Base-by-base conservation (phyloP, 35 echinoderm and acorn worm genomes). In the Eucidaris tribuloides region DNA sequence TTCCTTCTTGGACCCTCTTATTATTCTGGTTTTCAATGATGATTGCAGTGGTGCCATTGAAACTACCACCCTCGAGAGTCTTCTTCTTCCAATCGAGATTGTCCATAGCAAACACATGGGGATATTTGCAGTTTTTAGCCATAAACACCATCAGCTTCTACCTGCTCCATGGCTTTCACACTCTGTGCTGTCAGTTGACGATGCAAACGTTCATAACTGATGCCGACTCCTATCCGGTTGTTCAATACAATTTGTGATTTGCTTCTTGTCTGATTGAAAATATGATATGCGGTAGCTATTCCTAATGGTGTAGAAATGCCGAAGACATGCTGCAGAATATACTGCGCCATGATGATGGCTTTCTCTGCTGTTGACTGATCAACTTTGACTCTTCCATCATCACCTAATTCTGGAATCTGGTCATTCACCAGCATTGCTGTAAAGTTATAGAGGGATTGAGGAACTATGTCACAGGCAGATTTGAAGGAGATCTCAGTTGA, bases 131-230 rank as follows among this genome's bases (percentile, higher is more conserved):
- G 48, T 52, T n/a, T 52, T 52, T 52, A n/a, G 9, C n/a, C 48
- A 52, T 52, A 52, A 9, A 52, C 48, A 52, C 48, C 48, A 52
- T 52, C 48, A 52, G 48, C n/a, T 52, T 52, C 48, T 11, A 52
- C n/a, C 48, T 52, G 48, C 48, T 52, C 9, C 48, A 52, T 52
- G 48, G 48, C 48, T 52, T 52, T 52, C n/a, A 52, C 6, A 63
- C 59, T 63, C 59, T 63, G 59, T 63, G 59, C 59, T 63, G 59
- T 63, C 59, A 63, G 59, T 63, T 63, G 59, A 6, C 59, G 59
- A 11, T 63, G 59, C 6, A 63, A 27, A 11, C 59, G 59, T 63
- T 63, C 59, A 29, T 63, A 63, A 63, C 59, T 63, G 59, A 63
- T 63, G 11, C 59, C 59, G 5, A 63, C 5, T 6, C 59, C 59